A percentile compares a stretch with the other conserved stretches of the same genome.
Conservation (phyloP, 2,797 vertebrate species). For the Columba guinea region DNA sequence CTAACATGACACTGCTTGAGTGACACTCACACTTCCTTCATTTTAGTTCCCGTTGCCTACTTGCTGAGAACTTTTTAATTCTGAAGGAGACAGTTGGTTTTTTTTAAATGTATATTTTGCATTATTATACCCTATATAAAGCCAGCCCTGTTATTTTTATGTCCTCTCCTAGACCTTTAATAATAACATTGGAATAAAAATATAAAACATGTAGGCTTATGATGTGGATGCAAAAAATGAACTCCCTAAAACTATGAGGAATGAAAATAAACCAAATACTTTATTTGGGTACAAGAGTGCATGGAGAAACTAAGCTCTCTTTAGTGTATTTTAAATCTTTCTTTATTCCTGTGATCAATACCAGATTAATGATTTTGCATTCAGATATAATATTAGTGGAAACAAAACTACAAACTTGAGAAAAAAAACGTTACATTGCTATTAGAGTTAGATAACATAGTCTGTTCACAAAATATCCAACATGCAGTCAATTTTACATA, state of each 20-base stretch:
- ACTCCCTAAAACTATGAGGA: not conserved
- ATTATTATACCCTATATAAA: not conserved
- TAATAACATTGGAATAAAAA: not conserved
- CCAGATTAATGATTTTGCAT: not conserved
- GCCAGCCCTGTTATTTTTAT: not conserved
- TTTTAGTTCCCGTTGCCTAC: not conserved
- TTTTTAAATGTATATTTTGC: not conserved
- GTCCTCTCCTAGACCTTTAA: not conserved
- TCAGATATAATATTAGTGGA: not conserved
- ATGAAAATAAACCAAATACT: not conserved
- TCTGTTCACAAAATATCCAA: not conserved
- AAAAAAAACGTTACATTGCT: not conserved
- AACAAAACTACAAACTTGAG: not conserved
- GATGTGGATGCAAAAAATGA: not conserved
- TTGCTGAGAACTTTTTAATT: not conserved
- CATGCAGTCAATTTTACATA: not conserved
- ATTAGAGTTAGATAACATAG: not conserved
- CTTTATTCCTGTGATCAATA: not conserved
- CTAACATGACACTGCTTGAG: not conserved
- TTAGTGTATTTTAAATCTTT: not conserved
- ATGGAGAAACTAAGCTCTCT: not conserved
- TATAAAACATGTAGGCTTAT: rapidly evolving
- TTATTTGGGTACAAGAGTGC: rapidly evolving
- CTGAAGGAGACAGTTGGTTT: rapidly evolving
- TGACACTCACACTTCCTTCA: not conserved